A percentile compares a stretch with the other conserved stretches of the same genome.
Evolutionary conservation across 2,797 vertebrate genomes (phyloP).

Genomic region (Acanthopagrus latus): DNA sequence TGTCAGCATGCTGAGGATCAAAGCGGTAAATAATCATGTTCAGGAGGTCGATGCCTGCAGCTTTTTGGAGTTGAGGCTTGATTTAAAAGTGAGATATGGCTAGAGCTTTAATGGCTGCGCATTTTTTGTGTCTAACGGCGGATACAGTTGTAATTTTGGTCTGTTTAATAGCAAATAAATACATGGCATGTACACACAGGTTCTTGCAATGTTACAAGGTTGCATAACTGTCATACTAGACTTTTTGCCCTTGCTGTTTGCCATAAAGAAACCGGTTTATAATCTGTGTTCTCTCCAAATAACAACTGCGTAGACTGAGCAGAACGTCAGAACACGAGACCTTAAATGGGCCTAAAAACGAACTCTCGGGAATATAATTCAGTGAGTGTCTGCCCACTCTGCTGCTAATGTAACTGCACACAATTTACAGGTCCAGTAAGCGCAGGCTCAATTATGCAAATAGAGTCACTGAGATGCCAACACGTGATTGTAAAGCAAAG

Average conservation of each 20-base stretch:
- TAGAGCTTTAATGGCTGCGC: neutral
- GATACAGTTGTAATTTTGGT: neutral
- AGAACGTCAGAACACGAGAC: neutral
- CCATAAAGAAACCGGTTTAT: slow-evolving; percentile 57
- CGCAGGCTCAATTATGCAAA: slow-evolving; percentile 46
- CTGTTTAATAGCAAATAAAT: slow-evolving; percentile 16
- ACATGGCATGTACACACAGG: slow-evolving; percentile 16
- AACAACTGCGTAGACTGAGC: neutral
- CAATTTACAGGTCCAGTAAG: slow-evolving; percentile 26
- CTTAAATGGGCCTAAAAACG: slow-evolving; percentile 24
- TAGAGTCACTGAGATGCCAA: slow-evolving; percentile 42
- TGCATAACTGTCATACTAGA: slow-evolving; percentile 65
- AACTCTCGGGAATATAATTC: slow-evolving; percentile 8
- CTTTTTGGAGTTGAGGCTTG: neutral
- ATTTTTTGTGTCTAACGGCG: neutral
- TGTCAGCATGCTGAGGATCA: slow-evolving; percentile 56
- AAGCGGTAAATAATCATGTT: slow-evolving; percentile 55
- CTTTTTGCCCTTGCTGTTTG: slow-evolving; percentile 26
- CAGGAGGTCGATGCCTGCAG: slow-evolving; percentile 17
- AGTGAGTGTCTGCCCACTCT: neutral
- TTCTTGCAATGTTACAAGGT: slow-evolving; percentile 29
- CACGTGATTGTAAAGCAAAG: slow-evolving; percentile 45
- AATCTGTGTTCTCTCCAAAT: slow-evolving; percentile 9
- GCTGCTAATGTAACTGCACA: neutral
- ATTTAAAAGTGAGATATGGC: slow-evolving; percentile 1